Percentiles rank a stretch among this genome's conserved stretches.
Conservation (phyloP, 2,113 vertebrate species). For the Isurus oxyrinchus region DNA sequence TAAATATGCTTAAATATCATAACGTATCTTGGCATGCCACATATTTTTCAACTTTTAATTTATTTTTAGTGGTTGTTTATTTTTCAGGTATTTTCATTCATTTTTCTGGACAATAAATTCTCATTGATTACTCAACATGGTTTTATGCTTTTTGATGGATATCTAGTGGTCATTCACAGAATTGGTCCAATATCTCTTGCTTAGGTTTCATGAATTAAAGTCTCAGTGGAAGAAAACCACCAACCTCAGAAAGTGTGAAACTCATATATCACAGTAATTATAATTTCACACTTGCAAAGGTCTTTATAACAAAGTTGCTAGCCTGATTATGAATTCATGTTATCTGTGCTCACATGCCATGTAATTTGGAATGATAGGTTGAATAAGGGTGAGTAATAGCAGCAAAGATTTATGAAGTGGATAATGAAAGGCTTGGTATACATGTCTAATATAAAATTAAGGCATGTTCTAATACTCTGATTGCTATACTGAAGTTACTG, state of each 20-base stretch:
- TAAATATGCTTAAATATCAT: not conserved
- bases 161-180: not conserved
- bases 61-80: not conserved
- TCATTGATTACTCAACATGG: not conserved
- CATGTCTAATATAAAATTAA: not conserved
- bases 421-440: not conserved
- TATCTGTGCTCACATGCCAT: not conserved
- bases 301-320: not conserved
- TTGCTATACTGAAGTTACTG: not conserved
- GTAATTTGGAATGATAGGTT: not conserved
- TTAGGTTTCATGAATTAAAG: not conserved
- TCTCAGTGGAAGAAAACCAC: not conserved
- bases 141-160: not conserved
- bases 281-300: not conserved
- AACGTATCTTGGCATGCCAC: not conserved
- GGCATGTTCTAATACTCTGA: not conserved
- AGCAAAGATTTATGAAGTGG: conserved; percentile 4
- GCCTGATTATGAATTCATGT: not conserved
- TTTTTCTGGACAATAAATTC: not conserved
- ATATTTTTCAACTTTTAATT: not conserved
- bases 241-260: not conserved
- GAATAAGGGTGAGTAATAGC: not conserved
- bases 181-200: not conserved
- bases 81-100: not conserved
- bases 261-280: not conserved